Evolutionary conservation across 2,797 vertebrate genomes (phyloP).

Genomic region (Coendou prehensilis): DNA sequence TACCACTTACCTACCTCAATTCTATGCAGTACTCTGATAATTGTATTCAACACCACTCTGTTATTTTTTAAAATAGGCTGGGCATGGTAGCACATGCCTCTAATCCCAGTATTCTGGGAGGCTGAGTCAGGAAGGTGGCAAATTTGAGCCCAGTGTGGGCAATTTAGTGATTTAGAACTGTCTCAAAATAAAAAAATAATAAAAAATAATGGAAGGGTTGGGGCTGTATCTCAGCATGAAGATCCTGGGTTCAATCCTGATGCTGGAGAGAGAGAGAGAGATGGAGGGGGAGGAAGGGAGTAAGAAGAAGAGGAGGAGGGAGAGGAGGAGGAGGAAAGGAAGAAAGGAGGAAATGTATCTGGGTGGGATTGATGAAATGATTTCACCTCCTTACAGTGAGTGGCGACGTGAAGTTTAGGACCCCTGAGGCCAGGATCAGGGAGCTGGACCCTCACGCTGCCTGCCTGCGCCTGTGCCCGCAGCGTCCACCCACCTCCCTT

Average conservation of each 20-base stretch:
- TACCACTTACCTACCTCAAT: neutral
- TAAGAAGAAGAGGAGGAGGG: neutral
- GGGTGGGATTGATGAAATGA: neutral
- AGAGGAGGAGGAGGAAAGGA: no score
- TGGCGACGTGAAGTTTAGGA: neutral
- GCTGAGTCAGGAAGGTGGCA: neutral
- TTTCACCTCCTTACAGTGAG: neutral
- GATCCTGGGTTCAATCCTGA: neutral
- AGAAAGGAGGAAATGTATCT: neutral
- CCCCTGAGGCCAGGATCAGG: neutral
- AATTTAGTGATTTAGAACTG: neutral
- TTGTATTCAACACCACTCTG: neutral
- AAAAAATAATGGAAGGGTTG: neutral
- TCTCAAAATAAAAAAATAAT: neutral
- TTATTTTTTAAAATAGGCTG: neutral
- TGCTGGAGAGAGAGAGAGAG: neutral
- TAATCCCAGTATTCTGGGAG: neutral
- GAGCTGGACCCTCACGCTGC: neutral
- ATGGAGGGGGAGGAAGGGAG: neutral
- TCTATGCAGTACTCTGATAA: neutral
- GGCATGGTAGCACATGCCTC: neutral
- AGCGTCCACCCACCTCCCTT: neutral
- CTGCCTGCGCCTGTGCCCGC: neutral
- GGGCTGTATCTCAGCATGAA: neutral
- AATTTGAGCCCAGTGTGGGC: neutral